Conservation (phyloP, 2,113 vertebrate genomes). For the Anhinga rufa region DNA sequence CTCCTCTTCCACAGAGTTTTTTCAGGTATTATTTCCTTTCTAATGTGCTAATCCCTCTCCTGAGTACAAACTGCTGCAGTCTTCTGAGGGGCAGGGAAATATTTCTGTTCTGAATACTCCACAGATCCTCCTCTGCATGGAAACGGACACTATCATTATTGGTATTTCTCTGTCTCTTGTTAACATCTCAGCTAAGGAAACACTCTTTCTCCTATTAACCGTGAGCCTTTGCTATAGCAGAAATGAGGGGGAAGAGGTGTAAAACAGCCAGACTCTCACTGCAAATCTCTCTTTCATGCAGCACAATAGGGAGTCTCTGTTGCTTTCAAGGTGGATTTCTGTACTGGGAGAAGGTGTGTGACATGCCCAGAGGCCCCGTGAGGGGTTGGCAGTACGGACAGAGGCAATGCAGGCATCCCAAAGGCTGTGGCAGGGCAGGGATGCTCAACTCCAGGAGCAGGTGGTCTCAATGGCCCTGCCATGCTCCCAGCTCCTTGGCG, state of each 20-base stretch:
- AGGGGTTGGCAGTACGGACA: not conserved
- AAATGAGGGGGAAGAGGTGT: not conserved
- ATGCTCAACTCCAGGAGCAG: not conserved
- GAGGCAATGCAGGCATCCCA: accelerated
- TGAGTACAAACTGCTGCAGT: constrained; percentile 49
- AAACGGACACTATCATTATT: constrained; percentile 57
- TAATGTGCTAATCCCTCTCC: constrained; percentile 19
- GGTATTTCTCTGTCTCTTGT: not conserved
- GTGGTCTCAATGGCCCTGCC: accelerated
- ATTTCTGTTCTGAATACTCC: constrained; percentile 52
- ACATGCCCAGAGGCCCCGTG: not conserved
- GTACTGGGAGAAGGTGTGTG: not conserved
- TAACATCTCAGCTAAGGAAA: not conserved
- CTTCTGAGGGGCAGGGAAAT: constrained; percentile 39
- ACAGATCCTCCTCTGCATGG: constrained; percentile 62
- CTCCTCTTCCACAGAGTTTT: not conserved
- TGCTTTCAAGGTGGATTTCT: not conserved
- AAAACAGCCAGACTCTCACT: not conserved
- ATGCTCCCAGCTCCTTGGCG: not conserved
- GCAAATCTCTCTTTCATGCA: not conserved
- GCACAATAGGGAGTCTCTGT: not conserved
- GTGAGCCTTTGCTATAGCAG: not conserved
- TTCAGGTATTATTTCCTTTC: constrained; percentile 6
- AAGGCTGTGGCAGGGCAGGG: not conserved
- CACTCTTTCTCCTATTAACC: not conserved